Evolutionary conservation across 2,797 vertebrate species (phyloP), one percentile per base, ranked within the genome.

Genomic region (Phoebastria nigripes): DNA sequence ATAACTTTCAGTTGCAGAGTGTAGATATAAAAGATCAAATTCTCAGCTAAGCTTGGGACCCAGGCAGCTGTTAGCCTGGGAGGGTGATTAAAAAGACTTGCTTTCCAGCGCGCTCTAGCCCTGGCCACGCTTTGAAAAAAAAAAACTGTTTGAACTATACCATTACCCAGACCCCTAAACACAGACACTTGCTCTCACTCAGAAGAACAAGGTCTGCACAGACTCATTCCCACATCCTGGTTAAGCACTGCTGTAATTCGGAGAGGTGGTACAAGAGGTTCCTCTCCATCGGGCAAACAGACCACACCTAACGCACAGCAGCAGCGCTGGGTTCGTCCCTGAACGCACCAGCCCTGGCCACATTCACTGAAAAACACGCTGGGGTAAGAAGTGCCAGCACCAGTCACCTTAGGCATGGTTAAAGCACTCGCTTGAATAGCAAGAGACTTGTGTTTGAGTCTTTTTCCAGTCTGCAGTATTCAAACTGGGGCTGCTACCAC

Each of bases 71-170:
- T 63, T 78, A 91, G 52, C 22, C 74, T 76, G 62, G 35, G 24
- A 78, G 31, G 10, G 7, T 51, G 66, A 76, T 72, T 46, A 41
- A 71, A 59, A 90, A 21, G 6, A 15, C 39, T 59, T 56, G 16
- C 15, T 63, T 80, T 56, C 19, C 41, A 69, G 39, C 0, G 0
- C 6, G 15, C 9, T 66, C 28, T 31, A 81, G 9, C n/a, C 22
- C 19, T 54, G 42, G 33, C 12, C 35, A 87, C 7, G 26, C 1
- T 37, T 63, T 12, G 3, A 52, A 62, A 33, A 58, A 62, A 18
- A 54, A n/a, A 52, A 21, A 1, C 22, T 13, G 65, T 76, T 78
- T 69, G 19, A 63, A 54, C 15, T n/a, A 15, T 24, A n/a, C 16
- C 24, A 17, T 70, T 58, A 76, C 5, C 13, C 18, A 88, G 56